Evolutionary conservation across 2,113 vertebrate genomes (phyloP).

Genomic region (Bufo gargarizans): DNA sequence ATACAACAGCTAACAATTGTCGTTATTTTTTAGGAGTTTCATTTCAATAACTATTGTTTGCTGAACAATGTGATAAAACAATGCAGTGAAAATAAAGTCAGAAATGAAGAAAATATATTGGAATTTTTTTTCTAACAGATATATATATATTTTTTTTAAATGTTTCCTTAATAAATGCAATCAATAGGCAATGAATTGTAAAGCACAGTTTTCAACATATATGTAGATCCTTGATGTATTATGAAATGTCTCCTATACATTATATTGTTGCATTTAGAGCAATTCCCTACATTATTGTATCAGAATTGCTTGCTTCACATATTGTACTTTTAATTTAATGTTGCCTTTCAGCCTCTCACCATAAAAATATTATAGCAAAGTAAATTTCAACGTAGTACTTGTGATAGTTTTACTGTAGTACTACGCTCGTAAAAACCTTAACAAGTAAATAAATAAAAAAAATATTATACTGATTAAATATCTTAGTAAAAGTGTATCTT

Average conservation of each 20-base stretch:
- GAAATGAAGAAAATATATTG: neutral
- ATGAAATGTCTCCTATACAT: neutral
- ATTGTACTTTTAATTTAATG: neutral
- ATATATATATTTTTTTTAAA: neutral
- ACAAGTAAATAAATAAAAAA: no score
- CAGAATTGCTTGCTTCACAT: neutral
- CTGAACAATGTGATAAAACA: neutral
- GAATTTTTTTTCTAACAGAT: neutral
- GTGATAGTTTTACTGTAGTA: no score
- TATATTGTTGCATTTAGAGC: neutral
- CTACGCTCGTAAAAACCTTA: no score
- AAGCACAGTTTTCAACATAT: neutral
- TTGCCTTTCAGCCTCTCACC: neutral
- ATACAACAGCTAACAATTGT: neutral
- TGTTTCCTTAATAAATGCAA: neutral
- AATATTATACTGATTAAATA: no score
- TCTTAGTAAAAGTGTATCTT: no score
- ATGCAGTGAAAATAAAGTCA: neutral
- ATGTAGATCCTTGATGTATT: neutral
- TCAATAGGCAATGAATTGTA: neutral
- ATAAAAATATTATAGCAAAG: neutral
- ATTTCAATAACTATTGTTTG: neutral
- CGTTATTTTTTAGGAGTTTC: neutral
- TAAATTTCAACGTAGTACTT: neutral
- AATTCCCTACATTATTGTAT: neutral